Conservation (phyloP, 1,140 invertebrate species). For the Solenopsis fugax region DNA sequence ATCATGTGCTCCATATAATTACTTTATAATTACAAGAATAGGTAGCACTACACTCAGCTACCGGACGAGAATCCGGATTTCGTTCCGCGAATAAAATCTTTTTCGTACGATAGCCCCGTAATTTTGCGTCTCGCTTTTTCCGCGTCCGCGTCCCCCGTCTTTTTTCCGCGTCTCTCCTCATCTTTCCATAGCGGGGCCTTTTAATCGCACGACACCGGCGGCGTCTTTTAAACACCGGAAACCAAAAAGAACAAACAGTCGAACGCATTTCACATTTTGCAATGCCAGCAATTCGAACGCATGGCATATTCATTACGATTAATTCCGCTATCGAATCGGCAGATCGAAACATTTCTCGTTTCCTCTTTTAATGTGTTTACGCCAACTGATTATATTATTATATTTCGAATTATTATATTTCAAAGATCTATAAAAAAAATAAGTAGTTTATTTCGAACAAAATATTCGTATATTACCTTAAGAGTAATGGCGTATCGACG, state of each 20-base stretch:
- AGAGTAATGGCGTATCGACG: slow-evolving; percentile 94
- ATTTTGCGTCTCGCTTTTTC: slow-evolving; percentile 9
- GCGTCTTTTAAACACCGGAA: background rate
- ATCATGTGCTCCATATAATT: slow-evolving; percentile 79
- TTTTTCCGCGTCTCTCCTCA: background rate
- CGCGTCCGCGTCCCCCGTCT: background rate
- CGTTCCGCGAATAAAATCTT: slow-evolving; percentile 51
- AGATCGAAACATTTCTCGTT: background rate
- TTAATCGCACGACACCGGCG: slow-evolving; percentile 56
- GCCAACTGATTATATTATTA: background rate
- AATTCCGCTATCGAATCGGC: slow-evolving; percentile 45
- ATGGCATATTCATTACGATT: slow-evolving; percentile 57
- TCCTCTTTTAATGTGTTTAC: background rate
- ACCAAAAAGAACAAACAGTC: slow-evolving; percentile 40
- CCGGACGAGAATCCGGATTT: slow-evolving; percentile 75
- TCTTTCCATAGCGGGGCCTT: slow-evolving; percentile 15
- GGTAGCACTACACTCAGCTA: slow-evolving; percentile 77
- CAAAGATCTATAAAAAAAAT: background rate
- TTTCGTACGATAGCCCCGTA: background rate
- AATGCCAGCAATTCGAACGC: background rate
- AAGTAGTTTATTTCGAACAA: background rate
- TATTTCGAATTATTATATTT: background rate
- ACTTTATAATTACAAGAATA: slow-evolving; percentile 82
- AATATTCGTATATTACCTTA: slow-evolving; percentile 88
- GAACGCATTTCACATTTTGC: slow-evolving; percentile 39